Conservation (phyloP, 2,797 vertebrate species). For the Synaphobranchus kaupii region DNA sequence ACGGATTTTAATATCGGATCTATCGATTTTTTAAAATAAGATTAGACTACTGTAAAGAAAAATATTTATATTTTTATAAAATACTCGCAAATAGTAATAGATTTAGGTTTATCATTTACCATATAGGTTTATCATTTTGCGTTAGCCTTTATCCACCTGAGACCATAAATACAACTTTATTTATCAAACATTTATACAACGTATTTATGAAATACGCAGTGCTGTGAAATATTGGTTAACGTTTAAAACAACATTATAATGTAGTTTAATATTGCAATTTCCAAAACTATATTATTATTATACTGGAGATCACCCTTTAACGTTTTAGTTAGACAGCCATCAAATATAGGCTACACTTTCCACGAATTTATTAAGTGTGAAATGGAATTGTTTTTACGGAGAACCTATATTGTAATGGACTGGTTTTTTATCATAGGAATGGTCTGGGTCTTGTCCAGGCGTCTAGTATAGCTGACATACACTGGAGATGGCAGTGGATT, state of each 20-base stretch:
- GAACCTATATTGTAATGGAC: not conserved
- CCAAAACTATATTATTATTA: not conserved
- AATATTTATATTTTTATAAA: constrained; percentile 58
- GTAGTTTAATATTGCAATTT: not conserved
- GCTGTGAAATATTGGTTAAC: not conserved
- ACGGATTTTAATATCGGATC: constrained; percentile 47
- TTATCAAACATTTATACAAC: no score
- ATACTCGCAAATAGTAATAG: constrained; percentile 58
- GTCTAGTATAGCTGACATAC: not conserved
- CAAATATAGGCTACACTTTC: not conserved
- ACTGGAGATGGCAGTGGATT: not conserved
- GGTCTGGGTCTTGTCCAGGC: not conserved
- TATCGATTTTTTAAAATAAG: constrained; percentile 62
- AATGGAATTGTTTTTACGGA: not conserved
- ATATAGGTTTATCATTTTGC: constrained; percentile 20
- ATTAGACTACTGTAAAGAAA: constrained; percentile 54
- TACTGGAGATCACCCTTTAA: not conserved
- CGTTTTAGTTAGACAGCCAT: not conserved
- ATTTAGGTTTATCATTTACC: constrained; percentile 37
- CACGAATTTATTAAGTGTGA: not conserved
- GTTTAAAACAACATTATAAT: not conserved
- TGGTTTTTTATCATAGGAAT: not conserved
- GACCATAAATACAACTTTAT: constrained; percentile 32
- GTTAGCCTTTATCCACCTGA: constrained; percentile 52
- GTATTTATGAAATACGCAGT: constrained; percentile 11